Conservation (phyloP, 1,140 invertebrate genomes). For the Saxidomus purpurata region DNA sequence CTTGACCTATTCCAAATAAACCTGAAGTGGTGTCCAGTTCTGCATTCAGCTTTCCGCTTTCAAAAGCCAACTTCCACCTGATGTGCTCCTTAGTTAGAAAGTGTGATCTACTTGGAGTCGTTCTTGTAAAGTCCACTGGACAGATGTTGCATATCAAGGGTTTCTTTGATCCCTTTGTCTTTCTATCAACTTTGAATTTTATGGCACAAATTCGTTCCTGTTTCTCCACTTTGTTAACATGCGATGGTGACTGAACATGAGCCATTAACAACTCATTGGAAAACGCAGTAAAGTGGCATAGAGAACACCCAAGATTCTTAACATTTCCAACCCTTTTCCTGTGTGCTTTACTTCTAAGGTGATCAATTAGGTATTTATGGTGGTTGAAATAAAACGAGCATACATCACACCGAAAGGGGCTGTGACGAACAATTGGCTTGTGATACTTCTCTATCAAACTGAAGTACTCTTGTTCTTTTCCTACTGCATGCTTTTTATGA, state of each 20-base stretch:
- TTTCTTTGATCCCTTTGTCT: not conserved
- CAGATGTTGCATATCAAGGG: not conserved
- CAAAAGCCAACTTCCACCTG: not conserved
- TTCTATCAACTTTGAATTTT: not conserved
- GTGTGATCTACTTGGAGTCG: not conserved
- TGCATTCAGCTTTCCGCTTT: not conserved
- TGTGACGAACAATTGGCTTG: not conserved
- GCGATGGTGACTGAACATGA: not conserved
- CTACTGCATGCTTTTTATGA: not conserved
- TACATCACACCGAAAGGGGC: slow-evolving; percentile 89
- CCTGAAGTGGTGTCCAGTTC: not conserved
- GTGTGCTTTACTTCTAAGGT: slow-evolving; percentile 91
- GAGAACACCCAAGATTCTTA: slow-evolving; percentile 90
- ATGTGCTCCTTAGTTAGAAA: not conserved
- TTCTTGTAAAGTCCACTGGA: not conserved
- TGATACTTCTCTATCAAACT: not conserved
- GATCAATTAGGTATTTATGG: slow-evolving; percentile 90
- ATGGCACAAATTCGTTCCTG: not conserved
- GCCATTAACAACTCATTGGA: not conserved
- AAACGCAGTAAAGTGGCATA: slow-evolving; percentile 90
- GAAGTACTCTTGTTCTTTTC: not conserved
- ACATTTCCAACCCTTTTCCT: slow-evolving; percentile 86
- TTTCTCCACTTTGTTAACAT: not conserved
- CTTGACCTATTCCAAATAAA: not conserved
- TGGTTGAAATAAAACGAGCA: slow-evolving; percentile 90